Conservation (phyloP, 2,113 vertebrate genomes). For the Lycocorax pyrrhopterus region DNA sequence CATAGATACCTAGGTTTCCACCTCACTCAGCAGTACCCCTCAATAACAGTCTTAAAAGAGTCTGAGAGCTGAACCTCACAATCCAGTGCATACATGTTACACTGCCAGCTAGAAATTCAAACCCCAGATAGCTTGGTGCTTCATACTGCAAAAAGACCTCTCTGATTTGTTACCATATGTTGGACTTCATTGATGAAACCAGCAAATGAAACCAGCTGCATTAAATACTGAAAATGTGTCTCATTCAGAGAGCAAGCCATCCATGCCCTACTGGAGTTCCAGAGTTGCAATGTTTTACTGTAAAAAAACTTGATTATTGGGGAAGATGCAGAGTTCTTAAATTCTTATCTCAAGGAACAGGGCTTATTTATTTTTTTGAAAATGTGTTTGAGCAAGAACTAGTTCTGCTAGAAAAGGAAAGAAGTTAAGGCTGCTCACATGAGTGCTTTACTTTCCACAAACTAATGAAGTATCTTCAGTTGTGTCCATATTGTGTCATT, state of each 20-base stretch:
- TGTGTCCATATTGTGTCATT: constrained; percentile 77
- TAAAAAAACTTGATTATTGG: background rate
- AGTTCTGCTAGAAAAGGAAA: constrained; percentile 68
- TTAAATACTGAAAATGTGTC: background rate
- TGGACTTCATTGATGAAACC: background rate
- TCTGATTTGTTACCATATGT: background rate
- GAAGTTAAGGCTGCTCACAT: constrained; percentile 60
- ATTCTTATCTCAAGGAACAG: constrained; percentile 1
- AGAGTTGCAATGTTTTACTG: background rate
- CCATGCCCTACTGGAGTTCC: background rate
- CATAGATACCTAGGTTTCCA: background rate
- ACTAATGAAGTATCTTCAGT: constrained; percentile 80
- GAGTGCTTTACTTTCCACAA: constrained; percentile 69
- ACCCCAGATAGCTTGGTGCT: background rate
- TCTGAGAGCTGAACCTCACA: background rate
- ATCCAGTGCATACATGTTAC: background rate
- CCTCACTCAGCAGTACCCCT: background rate
- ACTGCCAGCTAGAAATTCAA: background rate
- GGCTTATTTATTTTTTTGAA: constrained; percentile 47
- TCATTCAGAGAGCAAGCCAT: background rate
- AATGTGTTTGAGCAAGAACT: constrained; percentile 72
- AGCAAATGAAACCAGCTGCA: background rate
- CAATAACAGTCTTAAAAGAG: background rate
- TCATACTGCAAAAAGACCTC: background rate
- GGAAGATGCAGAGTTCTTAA: background rate